Base-by-base conservation (phyloP, 2,888 invertebrate genomes). In the Fragum whitleyi region DNA sequence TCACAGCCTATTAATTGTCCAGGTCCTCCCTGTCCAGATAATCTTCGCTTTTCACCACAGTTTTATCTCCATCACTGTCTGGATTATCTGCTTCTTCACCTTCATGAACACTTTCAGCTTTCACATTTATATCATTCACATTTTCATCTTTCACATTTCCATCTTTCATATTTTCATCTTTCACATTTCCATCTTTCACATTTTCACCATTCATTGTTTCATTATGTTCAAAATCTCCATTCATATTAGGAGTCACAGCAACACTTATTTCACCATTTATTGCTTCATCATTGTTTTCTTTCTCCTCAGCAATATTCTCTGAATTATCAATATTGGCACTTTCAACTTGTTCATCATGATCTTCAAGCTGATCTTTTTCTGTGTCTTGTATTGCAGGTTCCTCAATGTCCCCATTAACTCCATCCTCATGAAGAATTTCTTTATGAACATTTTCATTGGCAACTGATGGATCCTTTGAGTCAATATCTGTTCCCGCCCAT, bases 1-100 rank as follows among this genome's bases (percentile, higher is more conserved):
- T n/a, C n/a, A n/a, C n/a, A n/a, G n/a, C n/a, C 47, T 65, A 65
- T 59, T 29, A 23, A 70, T 28, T 32, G 23, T 57, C 29, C n/a
- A 67, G 39, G 6, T 36, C 28, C 21, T 19, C 39, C 14, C 28
- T 68, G 26, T 23, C 57, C 29, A 82, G 61, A 67, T 82, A 82
- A 59, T 82, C 82, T 61, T 82, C 82, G 42, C 76, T 76, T 73
- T 79, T 79, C 42, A 82, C 78, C 28, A 78, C 76, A 57, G 73
- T 82, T 55, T 77, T 72, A 61, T 82, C 82, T 59, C 70, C 79
- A 76, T 82, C 82, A 57, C 69, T 74, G 28, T 69, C 65, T 57
- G 3, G 59, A 72, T 47, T 67, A 47, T 61, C 65, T 19, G 26
- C 28, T 28, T 59, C 57, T 57, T 72, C 69, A 14, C 51, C 73